Evolutionary conservation across 2,113 vertebrate genomes (phyloP).

Genomic region (Phoxinus phoxinus): DNA sequence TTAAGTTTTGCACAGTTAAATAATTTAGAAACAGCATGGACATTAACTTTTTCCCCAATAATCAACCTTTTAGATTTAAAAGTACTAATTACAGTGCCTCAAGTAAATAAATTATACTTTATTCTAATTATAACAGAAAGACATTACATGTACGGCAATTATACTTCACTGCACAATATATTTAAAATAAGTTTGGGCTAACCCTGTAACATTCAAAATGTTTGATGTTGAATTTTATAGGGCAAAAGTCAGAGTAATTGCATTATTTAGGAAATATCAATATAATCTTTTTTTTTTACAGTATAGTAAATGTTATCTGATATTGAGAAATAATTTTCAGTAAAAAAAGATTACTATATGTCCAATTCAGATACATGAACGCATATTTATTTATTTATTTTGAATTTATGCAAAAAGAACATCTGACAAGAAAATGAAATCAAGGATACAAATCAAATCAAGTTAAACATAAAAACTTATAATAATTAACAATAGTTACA

Average conservation of each 20-base stretch:
- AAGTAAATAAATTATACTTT: not conserved
- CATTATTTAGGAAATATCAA: not conserved
- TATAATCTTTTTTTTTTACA: not conserved
- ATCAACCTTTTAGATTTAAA: not conserved
- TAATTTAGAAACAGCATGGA: not conserved
- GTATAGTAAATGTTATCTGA: not conserved
- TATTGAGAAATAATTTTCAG: not conserved
- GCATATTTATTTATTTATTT: no score
- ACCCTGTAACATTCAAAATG: not conserved
- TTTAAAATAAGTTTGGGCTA: not conserved
- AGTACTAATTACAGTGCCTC: not conserved
- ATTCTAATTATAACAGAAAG: not conserved
- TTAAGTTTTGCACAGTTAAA: not conserved
- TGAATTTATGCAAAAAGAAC: no score
- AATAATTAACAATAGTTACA: no score
- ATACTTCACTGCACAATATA: not conserved
- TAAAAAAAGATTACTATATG: not conserved
- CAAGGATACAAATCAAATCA: no score
- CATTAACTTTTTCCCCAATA: not conserved
- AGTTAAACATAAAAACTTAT: no score
- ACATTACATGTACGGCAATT: not conserved
- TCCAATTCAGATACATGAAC: not conserved
- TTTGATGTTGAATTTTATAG: not conserved
- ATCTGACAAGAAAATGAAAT: no score
- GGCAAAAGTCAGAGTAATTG: not conserved